Evolutionary conservation across 2,888 invertebrate genomes (phyloP).

Genomic region (Ophion ventricosus): DNA sequence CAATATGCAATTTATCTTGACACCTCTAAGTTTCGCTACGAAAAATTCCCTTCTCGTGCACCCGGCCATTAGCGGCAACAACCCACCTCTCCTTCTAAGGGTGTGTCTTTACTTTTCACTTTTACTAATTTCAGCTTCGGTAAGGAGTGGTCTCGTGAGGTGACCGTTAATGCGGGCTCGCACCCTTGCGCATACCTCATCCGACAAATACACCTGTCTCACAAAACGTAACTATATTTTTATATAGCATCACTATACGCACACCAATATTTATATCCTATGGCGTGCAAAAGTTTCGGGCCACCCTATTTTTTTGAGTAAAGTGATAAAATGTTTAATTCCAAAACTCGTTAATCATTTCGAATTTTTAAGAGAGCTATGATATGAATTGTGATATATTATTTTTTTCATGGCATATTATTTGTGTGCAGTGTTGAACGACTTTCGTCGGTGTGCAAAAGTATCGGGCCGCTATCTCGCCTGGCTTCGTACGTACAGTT

Average conservation of each 20-base stretch:
- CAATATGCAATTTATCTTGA: conserved; percentile 80
- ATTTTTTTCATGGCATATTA: no score
- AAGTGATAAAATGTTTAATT: no score
- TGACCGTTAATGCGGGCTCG: conserved; percentile 37
- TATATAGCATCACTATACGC: neutral
- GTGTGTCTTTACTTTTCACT: conserved; percentile 81
- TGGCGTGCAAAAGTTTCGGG: no score
- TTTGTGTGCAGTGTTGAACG: no score
- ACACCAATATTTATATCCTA: neutral
- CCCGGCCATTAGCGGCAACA: conserved; percentile 71
- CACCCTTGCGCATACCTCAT: conserved; percentile 28
- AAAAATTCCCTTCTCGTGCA: conserved; percentile 68
- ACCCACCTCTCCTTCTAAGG: conserved; percentile 58
- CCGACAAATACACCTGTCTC: conserved; percentile 14
- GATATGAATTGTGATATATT: no score
- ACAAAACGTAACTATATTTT: neutral
- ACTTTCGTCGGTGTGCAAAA: no score
- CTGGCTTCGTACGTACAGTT: no score
- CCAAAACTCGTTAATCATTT: no score
- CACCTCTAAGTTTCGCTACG: conserved; percentile 69
- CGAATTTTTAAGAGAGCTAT: no score
- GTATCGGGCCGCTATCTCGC: no score
- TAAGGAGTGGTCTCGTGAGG: conserved; percentile 59
- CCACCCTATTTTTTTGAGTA: no score
- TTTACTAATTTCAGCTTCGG: conserved; percentile 78